Evolutionary conservation across 2,113 vertebrate genomes (phyloP), one percentile per base, ranked within the genome.

Genomic region (Rana temporaria): DNA sequence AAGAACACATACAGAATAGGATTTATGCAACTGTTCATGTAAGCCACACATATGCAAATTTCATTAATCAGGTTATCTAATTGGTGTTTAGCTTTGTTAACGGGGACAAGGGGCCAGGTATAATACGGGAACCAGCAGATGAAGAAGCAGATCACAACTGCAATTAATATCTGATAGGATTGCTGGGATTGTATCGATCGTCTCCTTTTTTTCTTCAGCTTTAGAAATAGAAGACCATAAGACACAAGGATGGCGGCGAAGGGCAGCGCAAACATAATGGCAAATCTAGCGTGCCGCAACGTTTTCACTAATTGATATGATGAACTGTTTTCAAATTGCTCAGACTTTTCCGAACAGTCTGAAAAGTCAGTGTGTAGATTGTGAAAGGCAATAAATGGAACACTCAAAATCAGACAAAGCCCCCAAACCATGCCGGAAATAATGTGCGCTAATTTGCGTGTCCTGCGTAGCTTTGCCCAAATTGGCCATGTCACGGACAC

Each of bases 381-480:
- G 32, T 42, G 42, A 0, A 38, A 6, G 34, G 20, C 20, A 22
- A 91, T 6, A 68, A 91, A 89, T 0, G 92, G 91, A 19, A 91
- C 20, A 22, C 90, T 3, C 63, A 93, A 91, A 11, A 88, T 89
- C 26, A 85, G 0, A 3, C 85, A 1, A 34, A 90, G 89, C 18
- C 88, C 84, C 19, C 86, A 87, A 7, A 66, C 30, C 0, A 2
- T 0, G 0, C 88, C 72, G 11, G 0, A 0, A 0, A 9, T 52
- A 14, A 32, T 70, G 18, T 0, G 0, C 1, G 55, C 72, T 20
- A 60, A 19, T 32, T 7, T 77, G 17, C 91, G 17, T 0, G 91
- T 94, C 17, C 97, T 95, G 53, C 96, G 94, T 90, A 98, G 97
- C 89, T 99, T 96, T 0, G 96, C 92, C 96, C 96, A 98, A 59